Conservation (phyloP, 2,888 invertebrate species). For the Celastrina argiolus region DNA sequence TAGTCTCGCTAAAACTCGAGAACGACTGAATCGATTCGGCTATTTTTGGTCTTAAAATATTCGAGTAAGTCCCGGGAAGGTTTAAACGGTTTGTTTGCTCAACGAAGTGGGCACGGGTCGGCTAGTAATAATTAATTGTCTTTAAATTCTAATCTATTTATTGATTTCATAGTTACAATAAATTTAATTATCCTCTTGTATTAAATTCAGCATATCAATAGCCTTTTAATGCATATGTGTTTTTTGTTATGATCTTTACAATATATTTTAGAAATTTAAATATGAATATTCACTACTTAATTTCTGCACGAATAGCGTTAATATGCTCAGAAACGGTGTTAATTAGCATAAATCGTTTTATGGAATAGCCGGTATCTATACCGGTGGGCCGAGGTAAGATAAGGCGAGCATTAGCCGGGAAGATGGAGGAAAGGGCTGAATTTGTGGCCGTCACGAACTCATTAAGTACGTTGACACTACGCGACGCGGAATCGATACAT, state of each 20-base stretch:
- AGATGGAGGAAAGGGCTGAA: conserved; percentile 59
- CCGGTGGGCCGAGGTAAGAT: conserved; percentile 40
- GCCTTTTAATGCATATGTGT: too few species aligned
- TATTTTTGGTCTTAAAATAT: too few species aligned
- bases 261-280: neutral
- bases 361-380: conserved; percentile 32
- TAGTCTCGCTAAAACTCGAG: too few species aligned
- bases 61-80: too few species aligned
- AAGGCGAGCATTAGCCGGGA: conserved; percentile 46
- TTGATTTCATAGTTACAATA: too few species aligned
- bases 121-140: too few species aligned
- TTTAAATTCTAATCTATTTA: neutral
- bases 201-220: too few species aligned
- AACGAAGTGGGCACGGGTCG: too few species aligned
- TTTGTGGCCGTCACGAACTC: conserved; percentile 62
- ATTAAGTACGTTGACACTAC: conserved; percentile 43
- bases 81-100: too few species aligned
- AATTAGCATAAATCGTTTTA: conserved; percentile 30
- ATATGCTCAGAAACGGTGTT: conserved; percentile 26
- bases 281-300: neutral
- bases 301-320: conserved; percentile 1
- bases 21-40: too few species aligned
- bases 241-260: too few species aligned
- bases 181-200: too few species aligned
- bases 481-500: neutral